These are phyloP conservation scores for Halyomorpha halys DNA, from an alignment of 1,140 invertebrate genomes.

Conservation along the genomic window DNA sequence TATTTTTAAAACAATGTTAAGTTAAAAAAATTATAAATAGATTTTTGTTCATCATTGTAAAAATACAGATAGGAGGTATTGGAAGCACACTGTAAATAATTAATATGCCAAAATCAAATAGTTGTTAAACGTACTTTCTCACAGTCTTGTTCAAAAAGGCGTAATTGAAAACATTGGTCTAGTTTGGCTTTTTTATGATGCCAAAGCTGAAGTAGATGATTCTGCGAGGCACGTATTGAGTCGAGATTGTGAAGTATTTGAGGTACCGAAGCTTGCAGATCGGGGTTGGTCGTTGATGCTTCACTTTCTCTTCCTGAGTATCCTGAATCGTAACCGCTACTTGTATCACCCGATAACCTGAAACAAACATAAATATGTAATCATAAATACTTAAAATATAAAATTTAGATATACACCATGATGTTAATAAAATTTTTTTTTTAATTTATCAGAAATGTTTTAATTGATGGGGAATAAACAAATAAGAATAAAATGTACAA, in stretches of 20 bases:
- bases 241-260: slow-evolving; percentile 67
- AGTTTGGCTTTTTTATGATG: slow-evolving; percentile 84
- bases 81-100: no score
- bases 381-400: no score
- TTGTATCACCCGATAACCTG: slow-evolving; percentile 35
- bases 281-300: slow-evolving; percentile 54
- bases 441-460: no score
- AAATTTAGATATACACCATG: no score
- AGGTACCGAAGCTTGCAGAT: slow-evolving; percentile 51
- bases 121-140: slow-evolving; percentile 60
- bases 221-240: slow-evolving; percentile 72
- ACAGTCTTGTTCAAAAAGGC: slow-evolving; percentile 93
- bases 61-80: no score
- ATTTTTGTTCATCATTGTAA: no score
- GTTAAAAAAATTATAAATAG: no score
- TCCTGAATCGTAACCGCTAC: slow-evolving; percentile 43
- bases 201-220: slow-evolving; percentile 86
- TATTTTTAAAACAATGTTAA: no score
- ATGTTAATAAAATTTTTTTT: no score
- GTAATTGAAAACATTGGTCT: slow-evolving; percentile 89
- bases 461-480: no score
- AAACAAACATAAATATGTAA: slow-evolving; percentile 5
- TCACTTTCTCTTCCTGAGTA: slow-evolving; percentile 47
- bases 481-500: no score
- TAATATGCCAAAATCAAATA: background rate